Base-by-base conservation (phyloP, 2,888 invertebrate genomes). In the Caradrina clavipalpis region DNA sequence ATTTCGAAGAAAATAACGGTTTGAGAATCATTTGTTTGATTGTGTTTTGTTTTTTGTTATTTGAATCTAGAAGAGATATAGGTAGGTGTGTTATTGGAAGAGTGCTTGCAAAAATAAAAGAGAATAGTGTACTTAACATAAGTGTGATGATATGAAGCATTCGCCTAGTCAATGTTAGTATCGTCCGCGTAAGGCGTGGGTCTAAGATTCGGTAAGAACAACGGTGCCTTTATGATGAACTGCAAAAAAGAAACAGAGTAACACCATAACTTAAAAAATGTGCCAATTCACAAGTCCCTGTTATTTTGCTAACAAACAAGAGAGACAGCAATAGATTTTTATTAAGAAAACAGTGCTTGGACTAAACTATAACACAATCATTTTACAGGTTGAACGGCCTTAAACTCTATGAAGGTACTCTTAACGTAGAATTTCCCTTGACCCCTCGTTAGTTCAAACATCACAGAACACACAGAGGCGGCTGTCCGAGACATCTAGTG, bases 401-500 rank as follows among this genome's bases (percentile, higher is more conserved):
- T 49, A 54, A 39, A 26, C 47, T 22, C 11, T 54, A 11, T 21
- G n/a, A 31, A 73, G n/a, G 54, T 17, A 42, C 73, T 55, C 21
- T 55, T 49, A 31, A 73, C n/a, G 21, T n/a, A 57, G n/a, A 73
- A 54, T 13, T 22, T 50, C 4, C 50, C 54, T 49, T 39, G 21
- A 70, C 17, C 42, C 53, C 26, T 53, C 21, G 11, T 58, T 57
- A 42, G 51, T 73, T 35, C 13, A 13, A 42, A 73, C 15, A 64
- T 39, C 53, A 21, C 1, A 26, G 26, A 26, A 26, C n/a, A 45
- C n/a, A 47, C 5, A 49, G 1, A 22, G 17, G 13, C 42, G 51
- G 50, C 45, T 62, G 71, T 50, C 26, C n/a, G 49, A 63, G 59
- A 49, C 51, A 53, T 67, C 60, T 80, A 62, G 66, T 65, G 71